These are phyloP conservation scores for Clarias macrocephalus DNA, from an alignment of 2,113 vertebrate genomes.

Conservation along the genomic window DNA sequence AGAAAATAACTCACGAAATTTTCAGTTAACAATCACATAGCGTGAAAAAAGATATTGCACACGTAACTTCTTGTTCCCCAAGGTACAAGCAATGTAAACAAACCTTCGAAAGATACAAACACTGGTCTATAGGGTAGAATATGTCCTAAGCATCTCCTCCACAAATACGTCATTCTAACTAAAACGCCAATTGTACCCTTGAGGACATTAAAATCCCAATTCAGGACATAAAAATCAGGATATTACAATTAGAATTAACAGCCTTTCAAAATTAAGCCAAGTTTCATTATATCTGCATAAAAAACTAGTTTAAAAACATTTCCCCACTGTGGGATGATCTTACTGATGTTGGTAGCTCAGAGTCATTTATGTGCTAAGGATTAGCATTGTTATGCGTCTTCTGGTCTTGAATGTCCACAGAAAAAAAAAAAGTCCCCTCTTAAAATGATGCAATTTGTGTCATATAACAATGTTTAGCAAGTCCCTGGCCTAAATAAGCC, in stretches of 20 bases:
- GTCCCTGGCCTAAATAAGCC: not conserved
- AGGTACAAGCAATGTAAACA: not conserved
- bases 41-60: too few species aligned
- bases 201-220: not conserved
- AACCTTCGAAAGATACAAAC: not conserved
- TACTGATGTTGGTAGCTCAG: not conserved
- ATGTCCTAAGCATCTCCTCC: not conserved
- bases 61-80: not conserved
- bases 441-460: slow-evolving; percentile 15
- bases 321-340: too few species aligned
- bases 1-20: not conserved
- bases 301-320: too few species aligned
- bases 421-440: not conserved
- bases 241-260: not conserved
- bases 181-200: not conserved
- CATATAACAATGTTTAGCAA: not conserved
- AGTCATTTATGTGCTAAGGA: too few species aligned
- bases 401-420: slow-evolving; percentile 41
- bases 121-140: not conserved
- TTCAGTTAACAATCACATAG: not conserved
- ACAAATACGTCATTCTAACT: not conserved
- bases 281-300: not conserved
- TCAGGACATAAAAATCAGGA: not conserved
- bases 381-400: slow-evolving; percentile 36
- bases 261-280: not conserved